phyloP scores from a whole-genome alignment of 1,140 invertebrate species.

The Lepidotrigona ventralis region DNA sequence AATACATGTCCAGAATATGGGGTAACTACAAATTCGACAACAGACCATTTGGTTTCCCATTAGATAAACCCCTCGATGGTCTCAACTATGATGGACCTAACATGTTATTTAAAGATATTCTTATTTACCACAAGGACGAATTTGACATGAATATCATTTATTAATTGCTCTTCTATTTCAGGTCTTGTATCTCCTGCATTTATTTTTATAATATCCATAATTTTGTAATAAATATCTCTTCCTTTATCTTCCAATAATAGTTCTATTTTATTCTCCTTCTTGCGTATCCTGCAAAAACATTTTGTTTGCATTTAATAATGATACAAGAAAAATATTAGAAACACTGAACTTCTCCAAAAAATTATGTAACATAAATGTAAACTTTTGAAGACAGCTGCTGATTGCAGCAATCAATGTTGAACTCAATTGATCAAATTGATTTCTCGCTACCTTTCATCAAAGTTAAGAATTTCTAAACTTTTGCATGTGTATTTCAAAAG shows the following conservation, averaged over 20 bases:
- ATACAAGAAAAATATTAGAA: background rate
- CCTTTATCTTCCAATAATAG: background rate
- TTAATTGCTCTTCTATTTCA: background rate
- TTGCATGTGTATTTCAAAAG: too few species aligned
- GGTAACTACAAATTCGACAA: slow-evolving; percentile 42
- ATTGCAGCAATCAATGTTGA: too few species aligned
- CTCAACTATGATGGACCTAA: slow-evolving; percentile 65
- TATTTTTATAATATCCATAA: slow-evolving; percentile 5
- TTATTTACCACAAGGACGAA: slow-evolving; percentile 64
- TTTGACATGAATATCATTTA: slow-evolving; percentile 43
- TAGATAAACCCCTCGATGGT: slow-evolving; percentile 77
- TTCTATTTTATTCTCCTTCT: background rate
- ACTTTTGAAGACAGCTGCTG: too few species aligned
- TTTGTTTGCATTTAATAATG: background rate
- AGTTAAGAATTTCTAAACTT: too few species aligned
- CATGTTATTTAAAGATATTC: slow-evolving; percentile 69
- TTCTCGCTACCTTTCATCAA: too few species aligned
- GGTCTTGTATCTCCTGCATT: background rate
- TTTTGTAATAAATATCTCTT: slow-evolving; percentile 28
- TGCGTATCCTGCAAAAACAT: background rate
- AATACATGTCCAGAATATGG: slow-evolving; percentile 41
- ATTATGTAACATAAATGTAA: too few species aligned
- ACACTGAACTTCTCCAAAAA: too few species aligned
- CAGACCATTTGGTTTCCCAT: slow-evolving; percentile 68
- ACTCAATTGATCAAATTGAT: too few species aligned